Base-by-base conservation (phyloP, 2,888 invertebrate genomes). In the Cybosia mesomella region DNA sequence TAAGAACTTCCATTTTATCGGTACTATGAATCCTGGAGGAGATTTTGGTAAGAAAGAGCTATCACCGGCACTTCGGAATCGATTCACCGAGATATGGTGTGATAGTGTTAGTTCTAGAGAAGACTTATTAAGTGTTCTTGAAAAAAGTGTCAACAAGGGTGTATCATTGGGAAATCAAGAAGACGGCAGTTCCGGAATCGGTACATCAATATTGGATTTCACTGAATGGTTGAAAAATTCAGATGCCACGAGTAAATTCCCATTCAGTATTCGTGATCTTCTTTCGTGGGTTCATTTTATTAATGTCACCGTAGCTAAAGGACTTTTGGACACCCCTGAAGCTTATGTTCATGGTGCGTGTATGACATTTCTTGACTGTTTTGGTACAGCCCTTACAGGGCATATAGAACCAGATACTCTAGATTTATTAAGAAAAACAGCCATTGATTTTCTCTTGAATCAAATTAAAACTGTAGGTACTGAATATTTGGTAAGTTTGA, bases 1-100 rank as follows among this genome's bases (percentile, higher is more conserved):
- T 67, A 88, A 96, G 9, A 96, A 96, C 13, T 99, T 99, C 88
- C 97, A 98, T 81, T 98, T 99, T 84, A 96, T 99, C 69, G 99
- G 98, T 2, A 99, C 99, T 0, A 99, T 99, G 99, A 99, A 99
- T 95, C 99, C 99, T 10, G 99, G 99, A 15, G 99, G 99, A 0
- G 99, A 99, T 95, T 99, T 98, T 89, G 99, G 99, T 4, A 99
- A 99, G 89, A 99, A 99, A 88, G 99, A 99, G 95, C 95, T 99
- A 13, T 99, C 99, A 0, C 99, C 99, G 0, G 99, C 99, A 0
- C 92, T 99, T 63, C 95, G 99, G 64, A 99, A 99, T 95, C 96
- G 99, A 61, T 99, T 99, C 83, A 99, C 99, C 0, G 99, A 99
- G 95, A 98, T 99, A 86, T 99, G 99, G 99, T 99, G 99, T 85